phyloP scores from a whole-genome alignment of 2,113 vertebrate genomes.

The Phaethon lepturus region DNA sequence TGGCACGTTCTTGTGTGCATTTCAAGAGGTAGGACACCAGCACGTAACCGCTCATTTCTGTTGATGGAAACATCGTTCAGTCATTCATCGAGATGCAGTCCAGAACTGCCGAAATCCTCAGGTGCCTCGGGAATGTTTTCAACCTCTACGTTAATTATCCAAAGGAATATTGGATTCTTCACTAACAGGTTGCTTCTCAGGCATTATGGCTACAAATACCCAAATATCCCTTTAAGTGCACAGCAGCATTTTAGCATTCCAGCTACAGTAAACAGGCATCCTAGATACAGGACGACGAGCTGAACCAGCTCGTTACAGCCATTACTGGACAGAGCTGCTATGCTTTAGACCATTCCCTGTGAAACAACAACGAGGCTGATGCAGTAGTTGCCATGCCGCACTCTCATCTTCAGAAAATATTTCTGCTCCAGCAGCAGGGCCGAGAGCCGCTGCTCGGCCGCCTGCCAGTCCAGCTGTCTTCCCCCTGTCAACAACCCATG shows the following conservation, averaged over 20 bases:
- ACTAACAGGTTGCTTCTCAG: too few relatives aligned
- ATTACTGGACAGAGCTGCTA: neutral
- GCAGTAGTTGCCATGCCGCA: neutral
- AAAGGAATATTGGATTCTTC: neutral
- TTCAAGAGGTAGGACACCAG: neutral
- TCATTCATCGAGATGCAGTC: too few relatives aligned
- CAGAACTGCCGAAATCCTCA: neutral
- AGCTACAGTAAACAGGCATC: too few relatives aligned
- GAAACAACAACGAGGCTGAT: neutral
- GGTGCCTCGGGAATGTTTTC: too few relatives aligned
- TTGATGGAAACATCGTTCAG: neutral
- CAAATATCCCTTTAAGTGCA: too few relatives aligned
- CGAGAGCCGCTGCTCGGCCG: neutral
- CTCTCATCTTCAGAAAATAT: neutral
- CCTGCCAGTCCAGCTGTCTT: neutral
- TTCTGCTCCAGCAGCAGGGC: neutral
- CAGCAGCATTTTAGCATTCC: neutral
- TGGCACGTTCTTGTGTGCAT: accelerated
- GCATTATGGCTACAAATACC: neutral
- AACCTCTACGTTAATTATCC: neutral
- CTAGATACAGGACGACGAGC: neutral
- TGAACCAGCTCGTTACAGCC: neutral
- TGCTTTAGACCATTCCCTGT: neutral
- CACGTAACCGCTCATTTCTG: accelerated
- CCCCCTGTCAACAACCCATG: neutral